phyloP scores from a whole-genome alignment of 2,113 vertebrate species.

The Dascyllus trimaculatus region DNA sequence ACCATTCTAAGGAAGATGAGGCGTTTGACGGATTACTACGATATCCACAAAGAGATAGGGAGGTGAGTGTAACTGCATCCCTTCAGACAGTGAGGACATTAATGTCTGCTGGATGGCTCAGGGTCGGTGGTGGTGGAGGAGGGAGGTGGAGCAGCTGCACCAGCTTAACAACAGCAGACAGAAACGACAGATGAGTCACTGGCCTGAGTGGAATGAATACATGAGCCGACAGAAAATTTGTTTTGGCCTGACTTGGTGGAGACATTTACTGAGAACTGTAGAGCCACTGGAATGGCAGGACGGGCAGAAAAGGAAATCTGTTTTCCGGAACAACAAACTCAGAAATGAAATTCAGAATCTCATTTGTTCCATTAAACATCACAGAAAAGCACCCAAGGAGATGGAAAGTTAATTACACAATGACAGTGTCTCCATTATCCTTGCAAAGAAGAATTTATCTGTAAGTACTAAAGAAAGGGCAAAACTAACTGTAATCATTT shows the following conservation, averaged over 20 bases:
- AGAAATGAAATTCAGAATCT: not conserved
- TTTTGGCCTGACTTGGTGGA: slow-evolving; percentile 36
- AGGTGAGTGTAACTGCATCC: slow-evolving; percentile 83
- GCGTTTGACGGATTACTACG: slow-evolving; percentile 91
- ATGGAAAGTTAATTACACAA: not conserved
- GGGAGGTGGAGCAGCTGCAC: slow-evolving; percentile 16
- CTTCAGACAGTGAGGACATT: not conserved
- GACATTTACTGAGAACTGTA: slow-evolving; percentile 27
- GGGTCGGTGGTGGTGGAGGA: not conserved
- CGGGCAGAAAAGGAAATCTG: slow-evolving; percentile 3
- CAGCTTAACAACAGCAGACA: slow-evolving; percentile 52
- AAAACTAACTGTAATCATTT: too few species aligned
- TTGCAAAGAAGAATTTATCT: not conserved
- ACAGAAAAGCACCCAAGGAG: not conserved
- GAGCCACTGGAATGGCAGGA: not conserved
- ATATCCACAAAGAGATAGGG: slow-evolving; percentile 93
- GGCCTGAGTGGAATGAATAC: slow-evolving; percentile 35
- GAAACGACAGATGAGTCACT: slow-evolving; percentile 56
- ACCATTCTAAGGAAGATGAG: slow-evolving; percentile 89
- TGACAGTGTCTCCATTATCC: not conserved
- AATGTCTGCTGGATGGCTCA: slow-evolving; percentile 15
- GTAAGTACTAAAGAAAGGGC: not conserved
- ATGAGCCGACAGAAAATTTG: slow-evolving; percentile 53
- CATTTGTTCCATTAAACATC: not conserved
- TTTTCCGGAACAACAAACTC: not conserved